These are phyloP conservation scores for Peromyscus attwateri DNA, from an alignment of 2,797 vertebrate species.

Conservation along the genomic window DNA sequence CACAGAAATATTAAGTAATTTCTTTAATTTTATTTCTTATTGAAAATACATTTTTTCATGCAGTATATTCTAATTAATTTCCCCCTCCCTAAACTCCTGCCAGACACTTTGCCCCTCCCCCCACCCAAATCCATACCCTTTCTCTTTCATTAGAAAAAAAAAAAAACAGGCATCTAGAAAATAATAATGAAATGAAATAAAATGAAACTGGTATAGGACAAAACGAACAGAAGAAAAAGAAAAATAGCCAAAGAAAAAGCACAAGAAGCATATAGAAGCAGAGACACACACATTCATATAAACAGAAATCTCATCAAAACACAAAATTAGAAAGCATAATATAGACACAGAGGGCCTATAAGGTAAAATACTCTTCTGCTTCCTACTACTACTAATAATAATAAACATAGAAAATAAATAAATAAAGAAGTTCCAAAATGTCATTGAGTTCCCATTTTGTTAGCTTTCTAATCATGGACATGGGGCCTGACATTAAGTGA, in stretches of 20 bases:
- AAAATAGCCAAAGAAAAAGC: background rate
- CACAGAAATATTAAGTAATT: background rate
- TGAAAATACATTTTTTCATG: background rate
- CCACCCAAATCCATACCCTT: too few species aligned
- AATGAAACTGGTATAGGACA: background rate
- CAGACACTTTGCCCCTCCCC: rapidly evolving
- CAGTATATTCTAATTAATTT: background rate
- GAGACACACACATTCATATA: background rate
- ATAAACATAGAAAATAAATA: background rate
- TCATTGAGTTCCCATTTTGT: background rate
- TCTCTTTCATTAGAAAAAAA: background rate
- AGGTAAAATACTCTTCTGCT: background rate
- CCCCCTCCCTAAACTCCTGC: background rate
- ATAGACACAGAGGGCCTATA: background rate
- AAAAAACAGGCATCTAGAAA: background rate
- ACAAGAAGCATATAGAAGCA: background rate
- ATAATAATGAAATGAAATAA: background rate
- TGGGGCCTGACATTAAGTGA: too few species aligned
- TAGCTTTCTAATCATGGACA: background rate
- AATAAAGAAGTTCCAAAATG: background rate
- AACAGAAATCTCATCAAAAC: background rate
- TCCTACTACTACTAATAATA: background rate
- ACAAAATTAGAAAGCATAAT: background rate
- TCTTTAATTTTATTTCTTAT: background rate
- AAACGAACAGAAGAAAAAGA: background rate